A percentile compares a stretch with the other conserved stretches of the same genome.
Evolutionary conservation across 2,888 invertebrate species (phyloP).

Genomic region (Mechanitis mazaeus): DNA sequence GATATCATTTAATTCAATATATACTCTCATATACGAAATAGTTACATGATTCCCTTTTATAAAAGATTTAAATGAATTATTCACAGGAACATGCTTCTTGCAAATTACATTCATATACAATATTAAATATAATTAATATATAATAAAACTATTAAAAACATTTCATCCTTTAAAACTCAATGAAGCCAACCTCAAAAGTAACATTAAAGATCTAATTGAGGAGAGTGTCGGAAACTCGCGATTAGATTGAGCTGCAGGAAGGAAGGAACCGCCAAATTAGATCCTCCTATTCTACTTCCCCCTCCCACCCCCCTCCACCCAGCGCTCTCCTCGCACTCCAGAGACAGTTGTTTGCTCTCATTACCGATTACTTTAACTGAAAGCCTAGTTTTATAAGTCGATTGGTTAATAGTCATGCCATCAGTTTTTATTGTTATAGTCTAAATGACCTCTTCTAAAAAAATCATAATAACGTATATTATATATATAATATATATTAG

Average conservation of each 20-base stretch:
- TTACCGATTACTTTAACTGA: constrained; percentile 49
- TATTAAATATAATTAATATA: background rate
- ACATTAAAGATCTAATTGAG: constrained; percentile 21
- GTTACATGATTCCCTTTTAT: too few species aligned
- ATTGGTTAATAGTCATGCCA: constrained; percentile 8
- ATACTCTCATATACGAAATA: too few species aligned
- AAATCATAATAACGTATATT: too few species aligned
- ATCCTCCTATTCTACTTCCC: constrained; percentile 43
- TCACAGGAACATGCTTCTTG: too few species aligned
- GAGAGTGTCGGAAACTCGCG: constrained; percentile 37
- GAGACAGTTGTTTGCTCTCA: constrained; percentile 64
- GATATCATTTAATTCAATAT: too few species aligned
- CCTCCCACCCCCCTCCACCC: constrained; percentile 40
- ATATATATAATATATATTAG: too few species aligned
- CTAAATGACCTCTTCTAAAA: too few species aligned
- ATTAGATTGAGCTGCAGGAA: constrained; percentile 53
- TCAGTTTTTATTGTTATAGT: too few species aligned
- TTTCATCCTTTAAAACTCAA: constrained; percentile 2
- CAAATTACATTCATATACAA: background rate
- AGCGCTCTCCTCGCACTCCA: constrained; percentile 48
- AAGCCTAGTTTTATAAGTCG: constrained; percentile 26
- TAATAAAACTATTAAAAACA: background rate
- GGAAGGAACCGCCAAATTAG: constrained; percentile 72
- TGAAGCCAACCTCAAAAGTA: background rate
- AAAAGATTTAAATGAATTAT: too few species aligned